Evolutionary conservation across 2,888 invertebrate species (phyloP).

Genomic region (Chymomyza caudatula): DNA sequence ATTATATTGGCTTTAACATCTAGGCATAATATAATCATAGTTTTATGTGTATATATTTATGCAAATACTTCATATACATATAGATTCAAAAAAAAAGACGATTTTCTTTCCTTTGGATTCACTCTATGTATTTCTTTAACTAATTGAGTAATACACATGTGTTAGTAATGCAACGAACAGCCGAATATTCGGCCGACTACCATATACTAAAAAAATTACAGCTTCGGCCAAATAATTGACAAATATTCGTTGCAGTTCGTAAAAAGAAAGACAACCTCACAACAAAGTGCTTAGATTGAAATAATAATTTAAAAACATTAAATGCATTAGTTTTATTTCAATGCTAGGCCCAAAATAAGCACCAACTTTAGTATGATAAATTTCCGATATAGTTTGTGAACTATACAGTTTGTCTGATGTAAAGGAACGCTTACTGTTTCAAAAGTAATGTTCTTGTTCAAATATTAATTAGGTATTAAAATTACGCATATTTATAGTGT

Average conservation of each 20-base stretch:
- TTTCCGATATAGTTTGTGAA: neutral
- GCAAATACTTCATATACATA: conserved; percentile 20
- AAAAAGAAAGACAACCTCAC: neutral
- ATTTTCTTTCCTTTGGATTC: neutral
- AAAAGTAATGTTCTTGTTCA: neutral
- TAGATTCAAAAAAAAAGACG: conserved; percentile 8
- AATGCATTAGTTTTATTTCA: conserved; percentile 47
- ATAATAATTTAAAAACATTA: conserved; percentile 21
- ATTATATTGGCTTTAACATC: conserved; percentile 25
- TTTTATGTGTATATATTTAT: conserved; percentile 18
- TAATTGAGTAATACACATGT: no score
- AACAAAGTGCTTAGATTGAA: no score
- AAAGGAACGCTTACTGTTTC: neutral
- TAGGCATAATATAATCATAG: conserved; percentile 24
- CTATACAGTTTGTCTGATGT: neutral
- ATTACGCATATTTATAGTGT: conserved; percentile 3
- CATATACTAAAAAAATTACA: no score
- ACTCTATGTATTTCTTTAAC: neutral
- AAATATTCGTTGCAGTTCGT: no score
- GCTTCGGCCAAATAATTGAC: no score
- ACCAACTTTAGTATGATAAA: neutral
- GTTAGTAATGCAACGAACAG: no score
- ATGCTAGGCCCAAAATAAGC: neutral
- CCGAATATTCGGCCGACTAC: no score
- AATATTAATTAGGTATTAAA: neutral